phyloP scores from a whole-genome alignment of 2,888 invertebrate species.

The Drosophila mettleri region DNA sequence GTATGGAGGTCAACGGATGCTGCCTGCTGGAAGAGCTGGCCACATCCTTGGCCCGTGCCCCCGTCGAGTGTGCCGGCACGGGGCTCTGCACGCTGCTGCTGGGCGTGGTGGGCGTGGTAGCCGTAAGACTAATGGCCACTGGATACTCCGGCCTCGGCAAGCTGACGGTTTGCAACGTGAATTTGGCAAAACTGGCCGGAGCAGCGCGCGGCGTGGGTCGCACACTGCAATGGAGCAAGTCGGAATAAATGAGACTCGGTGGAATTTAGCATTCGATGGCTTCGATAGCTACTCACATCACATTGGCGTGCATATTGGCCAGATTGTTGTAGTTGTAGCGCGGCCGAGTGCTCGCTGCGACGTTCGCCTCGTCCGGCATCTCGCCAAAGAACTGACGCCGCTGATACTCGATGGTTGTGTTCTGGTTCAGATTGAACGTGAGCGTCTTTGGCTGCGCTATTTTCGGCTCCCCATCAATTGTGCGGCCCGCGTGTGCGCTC shows the following conservation, averaged over 20 bases:
- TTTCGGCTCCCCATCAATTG: slow-evolving; percentile 81
- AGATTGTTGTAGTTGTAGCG: slow-evolving; percentile 81
- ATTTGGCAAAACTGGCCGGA: slow-evolving; percentile 86
- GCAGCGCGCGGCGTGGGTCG: slow-evolving; percentile 83
- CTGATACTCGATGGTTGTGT: slow-evolving; percentile 84
- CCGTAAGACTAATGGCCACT: slow-evolving; percentile 84
- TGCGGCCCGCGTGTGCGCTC: slow-evolving; percentile 84
- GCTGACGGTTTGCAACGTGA: slow-evolving; percentile 89
- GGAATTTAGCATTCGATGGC: not conserved
- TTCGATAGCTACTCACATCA: slow-evolving; percentile 82
- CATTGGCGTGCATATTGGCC: slow-evolving; percentile 84
- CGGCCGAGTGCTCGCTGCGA: slow-evolving; percentile 40
- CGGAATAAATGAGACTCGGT: not conserved
- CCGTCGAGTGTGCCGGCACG: slow-evolving; percentile 56
- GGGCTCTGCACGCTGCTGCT: slow-evolving; percentile 71
- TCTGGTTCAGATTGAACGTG: slow-evolving; percentile 84
- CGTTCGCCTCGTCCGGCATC: slow-evolving; percentile 58
- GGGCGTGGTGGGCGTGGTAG: slow-evolving; percentile 79
- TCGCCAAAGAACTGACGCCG: slow-evolving; percentile 83
- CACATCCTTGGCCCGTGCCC: slow-evolving; percentile 71
- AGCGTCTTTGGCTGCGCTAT: slow-evolving; percentile 83
- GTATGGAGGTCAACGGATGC: slow-evolving; percentile 70
- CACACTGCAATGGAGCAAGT: slow-evolving; percentile 63
- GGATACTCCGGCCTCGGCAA: slow-evolving; percentile 91
- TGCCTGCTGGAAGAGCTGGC: slow-evolving; percentile 40